Evolutionary conservation across 2,888 invertebrate genomes (phyloP), one percentile per base, ranked within the genome.

Genomic region (Aromia moschata): DNA sequence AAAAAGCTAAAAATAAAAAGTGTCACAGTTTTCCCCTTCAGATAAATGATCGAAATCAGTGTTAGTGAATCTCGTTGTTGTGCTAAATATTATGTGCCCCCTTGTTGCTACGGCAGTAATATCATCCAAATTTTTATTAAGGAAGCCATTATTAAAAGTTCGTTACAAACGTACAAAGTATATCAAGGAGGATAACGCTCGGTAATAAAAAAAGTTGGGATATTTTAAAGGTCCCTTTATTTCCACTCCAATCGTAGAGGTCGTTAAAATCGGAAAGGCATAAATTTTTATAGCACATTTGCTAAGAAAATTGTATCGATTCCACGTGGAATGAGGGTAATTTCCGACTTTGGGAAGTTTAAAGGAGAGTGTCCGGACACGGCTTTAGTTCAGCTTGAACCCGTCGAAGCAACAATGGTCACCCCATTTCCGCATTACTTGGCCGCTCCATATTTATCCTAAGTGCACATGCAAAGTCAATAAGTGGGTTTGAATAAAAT

Each of bases 271-370:
- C 74, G 74, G 72, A 73, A 74, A 76, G 62, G 67, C 69, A 69
- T 76, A 74, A 73, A 74, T 73, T 76, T 75, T 76, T 75, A 76
- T 73, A 67, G 74, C 63, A 67, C 74, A 74, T 75, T 76, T 74
- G 70, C 72, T 73, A 72, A 75, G 76, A 73, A 76, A 75, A 76
- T 75, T 74, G 75, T 74, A 69, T 67, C 72, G 74, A 74, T 73
- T 71, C 68, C 64, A 67, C 58, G 62, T 68, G 64, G 64, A 65
- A 67, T 61, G 46, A 66, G 65, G 72, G 74, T 71, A 75, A 75
- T 75, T 75, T 73, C 70, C 69, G 63, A 66, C 65, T 64, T 25
- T 65, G 66, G 31, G 43, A 70, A 65, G 70, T 71, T 68, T 67
- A 70, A 67, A 58, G 58, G 56, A 60, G 70, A 70, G 70, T 70